These are phyloP conservation scores for Xestoiulus laeticollis DNA, from an alignment of 2,888 invertebrate genomes.

Conservation along the genomic window DNA sequence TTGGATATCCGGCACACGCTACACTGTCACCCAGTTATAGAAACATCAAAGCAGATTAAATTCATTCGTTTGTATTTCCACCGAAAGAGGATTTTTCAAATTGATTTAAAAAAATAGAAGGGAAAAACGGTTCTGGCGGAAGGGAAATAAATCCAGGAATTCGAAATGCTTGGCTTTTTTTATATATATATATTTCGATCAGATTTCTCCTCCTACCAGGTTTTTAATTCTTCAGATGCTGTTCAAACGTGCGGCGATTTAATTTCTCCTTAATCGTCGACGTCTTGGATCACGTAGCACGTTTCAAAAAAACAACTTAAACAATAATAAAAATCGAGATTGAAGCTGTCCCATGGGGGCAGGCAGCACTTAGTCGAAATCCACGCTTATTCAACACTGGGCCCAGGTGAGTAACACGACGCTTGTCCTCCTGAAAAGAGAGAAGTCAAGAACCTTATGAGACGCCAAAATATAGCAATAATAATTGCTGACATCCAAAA, in stretches of 20 bases:
- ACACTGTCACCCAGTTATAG: background rate
- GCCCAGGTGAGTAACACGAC: background rate
- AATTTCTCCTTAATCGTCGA: background rate
- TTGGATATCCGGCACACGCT: no score
- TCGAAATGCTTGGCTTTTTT: background rate
- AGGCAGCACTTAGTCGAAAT: conserved; percentile 11
- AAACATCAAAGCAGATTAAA: background rate
- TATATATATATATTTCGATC: background rate
- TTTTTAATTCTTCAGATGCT: background rate
- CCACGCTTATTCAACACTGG: background rate
- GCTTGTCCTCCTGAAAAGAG: conserved; percentile 6
- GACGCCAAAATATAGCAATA: background rate
- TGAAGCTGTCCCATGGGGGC: background rate
- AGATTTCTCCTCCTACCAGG: background rate
- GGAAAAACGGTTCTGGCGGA: background rate
- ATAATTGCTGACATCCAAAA: background rate
- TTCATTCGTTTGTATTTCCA: background rate
- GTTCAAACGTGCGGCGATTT: conserved; percentile 1
- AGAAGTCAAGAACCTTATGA: conserved; percentile 17
- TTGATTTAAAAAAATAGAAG: background rate
- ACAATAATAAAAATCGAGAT: background rate
- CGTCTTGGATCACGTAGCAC: background rate
- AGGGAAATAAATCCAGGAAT: conserved; percentile 1
- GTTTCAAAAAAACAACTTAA: background rate
- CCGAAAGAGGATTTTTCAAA: background rate